Evolutionary conservation across 2,888 invertebrate genomes (phyloP), one percentile per base, ranked within the genome.

Genomic region (Nipponacmea schrenckii): DNA sequence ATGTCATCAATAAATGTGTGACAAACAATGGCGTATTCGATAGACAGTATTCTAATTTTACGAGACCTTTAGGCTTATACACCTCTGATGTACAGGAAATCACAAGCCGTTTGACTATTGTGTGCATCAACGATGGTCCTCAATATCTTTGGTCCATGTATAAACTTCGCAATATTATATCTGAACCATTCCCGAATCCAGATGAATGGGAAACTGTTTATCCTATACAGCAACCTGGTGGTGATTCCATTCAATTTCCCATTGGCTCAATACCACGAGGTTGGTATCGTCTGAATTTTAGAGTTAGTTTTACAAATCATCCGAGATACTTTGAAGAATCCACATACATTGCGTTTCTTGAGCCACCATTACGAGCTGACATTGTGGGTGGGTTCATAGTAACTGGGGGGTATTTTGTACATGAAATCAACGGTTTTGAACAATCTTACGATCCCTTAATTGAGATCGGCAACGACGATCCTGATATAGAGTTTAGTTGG

Each of bases 391-490:
- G 72, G 12, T 20, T 50, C 8, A 15, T 26, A 14, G 26, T 67
- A 7, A 64, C 44, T 4, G 64, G 12, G 8, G 39, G 64, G 0
- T 31, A 64, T 44, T 15, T 62, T n/a, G 62, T 65, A 20, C 20
- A 68, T 2, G n/a, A 26, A 14, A 62, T 72, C 14, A 68, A 72
- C 63, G 72, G 68, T 39, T 31, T 46, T 5, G 44, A 24, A 2
- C 62, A 26, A 27, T 72, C 72, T 8, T 72, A 72, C 39, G 72
- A 72, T 27, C 72, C 72, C 4, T 45, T 45, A 17, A 44, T 62
- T 17, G 72, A 65, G 15, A 56, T 68, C 24, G 72, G 72, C 24
- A 56, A 24, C 3, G 45, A 72, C 8, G 31, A 62, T n/a, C 64
- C 68, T n/a, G 64, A 45, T 14, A 48, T 72, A 10, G 14, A 1